A percentile compares a stretch with the other conserved stretches of the same genome.
Conservation (phyloP, 2,888 invertebrate genomes). For the Vanessa cardui region DNA sequence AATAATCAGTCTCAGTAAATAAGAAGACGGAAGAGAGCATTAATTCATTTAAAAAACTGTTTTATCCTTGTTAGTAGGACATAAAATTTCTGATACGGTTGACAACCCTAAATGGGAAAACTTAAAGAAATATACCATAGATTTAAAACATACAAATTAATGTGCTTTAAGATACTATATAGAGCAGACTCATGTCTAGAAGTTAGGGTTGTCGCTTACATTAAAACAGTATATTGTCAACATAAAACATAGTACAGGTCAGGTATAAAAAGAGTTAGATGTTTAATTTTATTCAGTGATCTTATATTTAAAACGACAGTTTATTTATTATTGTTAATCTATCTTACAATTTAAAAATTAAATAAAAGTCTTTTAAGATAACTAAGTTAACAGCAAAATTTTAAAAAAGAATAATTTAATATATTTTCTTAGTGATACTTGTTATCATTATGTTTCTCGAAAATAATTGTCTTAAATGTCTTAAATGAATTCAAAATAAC, state of each 20-base stretch:
- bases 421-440: too few relatives aligned
- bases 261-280: not conserved
- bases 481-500: not conserved
- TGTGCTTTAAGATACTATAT: not conserved
- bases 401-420: too few relatives aligned
- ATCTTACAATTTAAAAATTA: too few relatives aligned
- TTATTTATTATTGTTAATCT: too few relatives aligned
- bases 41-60: not conserved
- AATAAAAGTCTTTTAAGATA: too few relatives aligned
- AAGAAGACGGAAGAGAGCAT: not conserved
- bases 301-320: too few relatives aligned
- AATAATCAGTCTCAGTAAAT: not conserved
- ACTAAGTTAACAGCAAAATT: too few relatives aligned
- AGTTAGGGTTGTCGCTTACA: not conserved
- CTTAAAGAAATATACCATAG: not conserved
- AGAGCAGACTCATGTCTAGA: not conserved
- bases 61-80: not conserved
- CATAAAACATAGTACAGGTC: not conserved
- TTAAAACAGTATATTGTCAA: not conserved
- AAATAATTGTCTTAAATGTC: too few relatives aligned
- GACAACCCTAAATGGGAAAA: not conserved
- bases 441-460: too few relatives aligned
- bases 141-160: slow-evolving; percentile 4
- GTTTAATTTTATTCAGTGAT: too few relatives aligned
- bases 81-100: slow-evolving; percentile 1